Base-by-base conservation (phyloP, 1,140 invertebrate species). In the Drosophila triauraria region DNA sequence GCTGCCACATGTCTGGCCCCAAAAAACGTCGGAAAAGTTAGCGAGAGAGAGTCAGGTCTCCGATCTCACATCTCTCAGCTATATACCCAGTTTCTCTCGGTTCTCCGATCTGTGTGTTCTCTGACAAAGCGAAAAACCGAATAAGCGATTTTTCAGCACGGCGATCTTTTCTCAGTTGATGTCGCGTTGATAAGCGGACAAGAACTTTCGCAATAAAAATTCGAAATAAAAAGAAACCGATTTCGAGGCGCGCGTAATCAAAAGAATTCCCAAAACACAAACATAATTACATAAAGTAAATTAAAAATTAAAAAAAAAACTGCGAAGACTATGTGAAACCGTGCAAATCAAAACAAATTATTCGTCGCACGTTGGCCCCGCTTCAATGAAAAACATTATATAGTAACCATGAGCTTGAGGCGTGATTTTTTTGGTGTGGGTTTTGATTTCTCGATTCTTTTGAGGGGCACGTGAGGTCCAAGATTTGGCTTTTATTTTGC, bases 1-100 rank as follows among this genome's bases (percentile, higher is more conserved):
- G 63, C 83, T 86, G 79, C 76, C 62, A 56, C 50, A 53, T 87
- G 84, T 88, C 84, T 87, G 80, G 68, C 76, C 69, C 68, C 44
- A 60, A 58, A 64, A 48, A 87, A 62, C 42, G 43, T 17, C 35
- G 7, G 13, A 56, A 56, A 38, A 54, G 17, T 23, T 15, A 15
- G 10, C 20, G 3, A 53, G 27, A 53, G n/a, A 20, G 25, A 59
- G 44, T 70, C 54, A 50, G 38, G 42, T 47, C n/a, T n/a, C 17
- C 42, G 48, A 60, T 63, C 48, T 35, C 65, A 13, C 12, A 62
- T 72, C 32, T 46, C 35, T 23, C 38, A 27, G 40, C 47, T 69
- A 67, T 63, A 63, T 67, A 27, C 56, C 61, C 62, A 60, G 48
- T 51, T 44, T 59, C 30, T 59, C 44, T 58, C 47, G 44, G 13